phyloP scores from a whole-genome alignment of 2,888 invertebrate species.

The Schrankia costaestrigalis region DNA sequence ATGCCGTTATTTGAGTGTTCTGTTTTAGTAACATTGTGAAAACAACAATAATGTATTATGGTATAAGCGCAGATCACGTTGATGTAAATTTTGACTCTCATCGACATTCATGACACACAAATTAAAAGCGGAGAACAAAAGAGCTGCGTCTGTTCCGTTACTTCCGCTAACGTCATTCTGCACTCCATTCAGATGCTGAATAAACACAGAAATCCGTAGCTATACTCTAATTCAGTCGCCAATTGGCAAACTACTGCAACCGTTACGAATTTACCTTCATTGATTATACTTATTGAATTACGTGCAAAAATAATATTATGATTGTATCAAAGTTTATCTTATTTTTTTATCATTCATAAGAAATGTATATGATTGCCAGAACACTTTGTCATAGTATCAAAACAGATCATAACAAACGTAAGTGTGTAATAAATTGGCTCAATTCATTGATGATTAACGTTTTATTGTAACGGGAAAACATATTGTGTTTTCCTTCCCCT shows the following conservation, averaged over 20 bases:
- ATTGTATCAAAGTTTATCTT: constrained; percentile 10
- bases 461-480: no score
- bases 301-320: constrained; percentile 16
- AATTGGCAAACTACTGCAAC: constrained; percentile 33
- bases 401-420: no score
- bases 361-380: constrained; percentile 3
- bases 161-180: constrained; percentile 51
- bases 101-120: constrained; percentile 50
- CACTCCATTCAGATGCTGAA: constrained; percentile 40
- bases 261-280: constrained; percentile 20
- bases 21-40: constrained; percentile 16
- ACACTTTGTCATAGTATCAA: constrained; percentile 1
- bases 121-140: constrained; percentile 50
- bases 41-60: constrained; percentile 19
- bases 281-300: constrained; percentile 18
- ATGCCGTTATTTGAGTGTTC: constrained; percentile 21
- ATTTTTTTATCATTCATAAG: constrained; percentile 2
- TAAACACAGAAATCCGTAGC: constrained; percentile 38
- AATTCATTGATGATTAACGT: no score
- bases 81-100: constrained; percentile 34
- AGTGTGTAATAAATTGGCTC: no score
- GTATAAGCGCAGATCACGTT: constrained; percentile 22
- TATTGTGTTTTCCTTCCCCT: no score
- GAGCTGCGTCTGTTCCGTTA: constrained; percentile 48
- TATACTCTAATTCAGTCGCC: constrained; percentile 37